Base-by-base conservation (phyloP, 1,140 invertebrate genomes). In the Neodiprion pinetum region DNA sequence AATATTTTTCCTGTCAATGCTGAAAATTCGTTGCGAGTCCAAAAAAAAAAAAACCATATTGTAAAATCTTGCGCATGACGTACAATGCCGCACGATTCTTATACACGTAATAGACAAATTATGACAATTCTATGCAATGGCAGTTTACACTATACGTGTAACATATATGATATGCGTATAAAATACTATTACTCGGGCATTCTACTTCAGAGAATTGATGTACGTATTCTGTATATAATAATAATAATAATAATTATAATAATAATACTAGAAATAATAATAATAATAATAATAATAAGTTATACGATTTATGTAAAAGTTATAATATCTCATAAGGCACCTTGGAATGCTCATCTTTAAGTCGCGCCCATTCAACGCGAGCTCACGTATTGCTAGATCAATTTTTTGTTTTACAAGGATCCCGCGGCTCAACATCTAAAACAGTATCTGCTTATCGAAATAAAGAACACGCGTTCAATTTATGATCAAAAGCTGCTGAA, bases 291-390 rank as follows among this genome's bases (percentile, higher is more conserved):
- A 61, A 14, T 17, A 61, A 61, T 61, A 61, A 61, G 53, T 61
- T 61, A 61, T 61, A 61, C 53, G n/a, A 61, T 61, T 61, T 7
- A 5, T 14, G n/a, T 14, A 61, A 61, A 61, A 61, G 0, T 61
- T 12, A 61, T 61, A 61, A 61, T 61, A 61, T 61, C 53, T 61
- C 28, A 40, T 61, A 61, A 61, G 53, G 53, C 53, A 61, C 53
- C 53, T 61, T 61, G 11, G 53, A 61, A 61, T 61, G 53, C 53
- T 17, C 11, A 61, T 61, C n/a, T 61, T 61, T 61, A 61, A 61
- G 28, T 40, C 28, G 28, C 28, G 5, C 5, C 28, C 28, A 40
- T 40, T 40, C 53, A 61, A 14, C 53, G 53, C 53, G n/a, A 9
- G 8, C 9, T 61, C n/a, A 61, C 11, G 11, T 61, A 61, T 61